These are phyloP conservation scores for Argynnis bischoffii DNA, from an alignment of 2,888 invertebrate species.

Conservation along the genomic window DNA sequence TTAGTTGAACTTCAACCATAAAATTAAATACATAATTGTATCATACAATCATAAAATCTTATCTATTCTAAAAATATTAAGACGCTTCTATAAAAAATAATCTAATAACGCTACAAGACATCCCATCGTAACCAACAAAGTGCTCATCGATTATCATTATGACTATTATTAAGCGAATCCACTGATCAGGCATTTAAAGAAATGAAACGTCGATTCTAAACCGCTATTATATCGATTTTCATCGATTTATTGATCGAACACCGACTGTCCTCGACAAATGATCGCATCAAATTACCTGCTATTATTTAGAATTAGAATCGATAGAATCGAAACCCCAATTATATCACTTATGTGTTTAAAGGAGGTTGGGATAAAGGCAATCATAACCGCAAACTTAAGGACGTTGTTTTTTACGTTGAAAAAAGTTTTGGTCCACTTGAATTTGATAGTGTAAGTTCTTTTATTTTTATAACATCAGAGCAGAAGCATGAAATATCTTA, in stretches of 20 bases:
- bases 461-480: slow-evolving; percentile 29
- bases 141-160: slow-evolving; percentile 74
- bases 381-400: slow-evolving; percentile 65
- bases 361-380: slow-evolving; percentile 72
- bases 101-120: slow-evolving; percentile 39
- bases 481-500: slow-evolving; percentile 26
- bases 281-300: slow-evolving; percentile 77
- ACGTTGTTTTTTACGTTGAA: slow-evolving; percentile 26
- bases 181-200: slow-evolving; percentile 81
- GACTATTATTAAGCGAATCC: slow-evolving; percentile 78
- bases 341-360: slow-evolving; percentile 83
- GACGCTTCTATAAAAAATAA: slow-evolving; percentile 22
- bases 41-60: slow-evolving; percentile 8
- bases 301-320: slow-evolving; percentile 81
- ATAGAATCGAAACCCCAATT: slow-evolving; percentile 80
- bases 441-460: slow-evolving; percentile 33
- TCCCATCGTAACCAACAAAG: slow-evolving; percentile 53
- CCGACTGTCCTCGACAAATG: slow-evolving; percentile 81
- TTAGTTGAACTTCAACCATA: background rate
- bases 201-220: slow-evolving; percentile 78
- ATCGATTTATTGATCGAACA: slow-evolving; percentile 82
- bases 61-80: slow-evolving; percentile 13
- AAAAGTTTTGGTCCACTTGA: slow-evolving; percentile 31
- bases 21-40: slow-evolving; percentile 6
- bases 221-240: slow-evolving; percentile 78